phyloP scores from a whole-genome alignment of 2,888 invertebrate genomes.

The Brachycybe producta region DNA sequence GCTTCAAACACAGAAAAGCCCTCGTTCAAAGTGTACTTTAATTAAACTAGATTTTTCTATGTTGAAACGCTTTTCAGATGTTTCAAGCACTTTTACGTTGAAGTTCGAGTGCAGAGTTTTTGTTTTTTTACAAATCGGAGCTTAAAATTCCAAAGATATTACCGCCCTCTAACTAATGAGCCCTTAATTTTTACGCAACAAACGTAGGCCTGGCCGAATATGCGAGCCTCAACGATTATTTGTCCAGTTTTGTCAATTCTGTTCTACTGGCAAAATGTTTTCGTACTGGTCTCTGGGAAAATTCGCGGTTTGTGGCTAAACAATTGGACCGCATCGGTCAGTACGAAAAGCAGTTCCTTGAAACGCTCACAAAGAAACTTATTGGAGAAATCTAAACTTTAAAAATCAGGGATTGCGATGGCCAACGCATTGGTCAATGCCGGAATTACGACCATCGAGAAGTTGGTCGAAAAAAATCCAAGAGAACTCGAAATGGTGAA shows the following conservation, averaged over 20 bases:
- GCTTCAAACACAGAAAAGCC: too few species aligned
- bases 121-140: too few species aligned
- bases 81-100: too few species aligned
- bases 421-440: conserved; percentile 49
- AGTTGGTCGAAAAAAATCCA: conserved; percentile 51
- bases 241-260: conserved; percentile 42
- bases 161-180: too few species aligned
- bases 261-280: conserved; percentile 53
- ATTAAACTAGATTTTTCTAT: too few species aligned
- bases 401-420: conserved; percentile 20
- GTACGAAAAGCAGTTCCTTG: conserved; percentile 2
- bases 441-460: conserved; percentile 51
- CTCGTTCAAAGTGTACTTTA: too few species aligned
- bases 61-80: too few species aligned
- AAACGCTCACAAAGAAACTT: background rate
- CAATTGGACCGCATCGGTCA: conserved; percentile 53
- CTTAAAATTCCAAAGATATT: too few species aligned
- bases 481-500: conserved; percentile 56
- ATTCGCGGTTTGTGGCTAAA: conserved; percentile 51
- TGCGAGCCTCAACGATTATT: conserved; percentile 36
- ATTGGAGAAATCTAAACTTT: conserved; percentile 7
- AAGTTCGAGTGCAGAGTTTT: too few species aligned
- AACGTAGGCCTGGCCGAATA: conserved; percentile 33
- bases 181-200: conserved; percentile 11
- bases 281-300: conserved; percentile 56